phyloP scores from a whole-genome alignment of 1,140 invertebrate genomes.

The Aphis gossypii region DNA sequence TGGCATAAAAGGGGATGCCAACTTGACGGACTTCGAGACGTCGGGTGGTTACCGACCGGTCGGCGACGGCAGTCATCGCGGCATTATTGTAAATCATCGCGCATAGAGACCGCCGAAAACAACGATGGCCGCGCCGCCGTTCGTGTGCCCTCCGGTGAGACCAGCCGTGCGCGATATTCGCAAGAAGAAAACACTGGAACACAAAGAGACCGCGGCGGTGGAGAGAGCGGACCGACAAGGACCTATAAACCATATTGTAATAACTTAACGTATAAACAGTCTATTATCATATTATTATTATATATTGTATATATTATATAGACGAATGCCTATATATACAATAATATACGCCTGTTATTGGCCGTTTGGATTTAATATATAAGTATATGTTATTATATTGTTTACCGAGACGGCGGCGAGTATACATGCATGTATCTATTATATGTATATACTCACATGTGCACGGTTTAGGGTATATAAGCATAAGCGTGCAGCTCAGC shows the following conservation, averaged over 20 bases:
- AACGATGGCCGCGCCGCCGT: neutral
- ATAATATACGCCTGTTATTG: neutral
- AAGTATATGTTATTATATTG: neutral
- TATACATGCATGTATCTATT: too few relatives aligned
- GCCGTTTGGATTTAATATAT: neutral
- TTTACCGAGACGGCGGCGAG: neutral
- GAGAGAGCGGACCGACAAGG: neutral
- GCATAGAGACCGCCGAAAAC: neutral
- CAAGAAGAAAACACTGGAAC: neutral
- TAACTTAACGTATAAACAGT: neutral
- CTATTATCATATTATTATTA: too few relatives aligned
- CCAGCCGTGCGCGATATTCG: neutral
- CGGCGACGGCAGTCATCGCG: neutral
- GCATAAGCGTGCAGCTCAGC: neutral
- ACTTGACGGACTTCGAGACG: neutral
- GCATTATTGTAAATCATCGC: neutral
- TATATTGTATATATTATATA: neutral
- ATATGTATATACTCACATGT: too few relatives aligned
- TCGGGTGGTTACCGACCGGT: neutral
- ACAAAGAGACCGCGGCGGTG: neutral
- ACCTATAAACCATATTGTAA: neutral
- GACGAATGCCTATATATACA: neutral
- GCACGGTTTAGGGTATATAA: neutral
- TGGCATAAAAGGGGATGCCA: too few relatives aligned
- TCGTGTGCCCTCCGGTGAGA: neutral